Conservation (phyloP, 2,113 vertebrate genomes). For the Etheostoma spectabile region DNA sequence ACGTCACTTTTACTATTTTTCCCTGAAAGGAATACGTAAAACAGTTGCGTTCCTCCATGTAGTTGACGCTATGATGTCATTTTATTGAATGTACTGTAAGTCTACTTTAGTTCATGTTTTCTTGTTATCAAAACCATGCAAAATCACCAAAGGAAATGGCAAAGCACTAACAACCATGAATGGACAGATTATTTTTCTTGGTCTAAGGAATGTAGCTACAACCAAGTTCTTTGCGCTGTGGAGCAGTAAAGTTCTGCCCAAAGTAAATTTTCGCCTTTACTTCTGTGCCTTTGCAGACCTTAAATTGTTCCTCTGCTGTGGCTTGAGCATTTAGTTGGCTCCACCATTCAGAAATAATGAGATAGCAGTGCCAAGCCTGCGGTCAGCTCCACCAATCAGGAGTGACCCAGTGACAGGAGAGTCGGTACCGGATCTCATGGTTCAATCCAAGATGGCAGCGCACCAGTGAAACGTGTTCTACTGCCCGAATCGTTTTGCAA, state of each 20-base stretch:
- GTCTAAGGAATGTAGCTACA: slow-evolving; percentile 21
- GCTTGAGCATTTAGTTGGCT: slow-evolving; percentile 1
- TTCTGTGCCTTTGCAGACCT: slow-evolving; percentile 36
- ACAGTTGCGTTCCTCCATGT: neutral
- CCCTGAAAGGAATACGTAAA: neutral
- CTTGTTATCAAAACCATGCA: slow-evolving; percentile 20
- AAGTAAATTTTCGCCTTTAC: slow-evolving; percentile 33
- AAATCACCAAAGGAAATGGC: slow-evolving; percentile 32
- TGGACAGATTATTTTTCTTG: slow-evolving; percentile 40
- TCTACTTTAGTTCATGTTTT: slow-evolving; percentile 8
- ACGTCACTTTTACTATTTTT: neutral
- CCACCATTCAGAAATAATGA: slow-evolving; percentile 59
- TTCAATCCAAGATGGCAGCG: slow-evolving; percentile 13
- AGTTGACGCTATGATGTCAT: slow-evolving; percentile 22
- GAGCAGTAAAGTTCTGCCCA: slow-evolving; percentile 24
- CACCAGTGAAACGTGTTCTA: slow-evolving; percentile 12
- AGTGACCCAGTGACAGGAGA: slow-evolving; percentile 39
- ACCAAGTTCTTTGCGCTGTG: neutral
- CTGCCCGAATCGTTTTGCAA: neutral
- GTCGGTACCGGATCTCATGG: slow-evolving; percentile 4
- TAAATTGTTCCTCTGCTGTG: slow-evolving; percentile 50
- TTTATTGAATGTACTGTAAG: neutral
- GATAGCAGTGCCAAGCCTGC: slow-evolving; percentile 36
- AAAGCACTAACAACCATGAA: slow-evolving; percentile 8
- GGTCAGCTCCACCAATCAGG: slow-evolving; percentile 31